phyloP scores from a whole-genome alignment of 2,113 vertebrate species.

The Spizaetus ornatus region DNA sequence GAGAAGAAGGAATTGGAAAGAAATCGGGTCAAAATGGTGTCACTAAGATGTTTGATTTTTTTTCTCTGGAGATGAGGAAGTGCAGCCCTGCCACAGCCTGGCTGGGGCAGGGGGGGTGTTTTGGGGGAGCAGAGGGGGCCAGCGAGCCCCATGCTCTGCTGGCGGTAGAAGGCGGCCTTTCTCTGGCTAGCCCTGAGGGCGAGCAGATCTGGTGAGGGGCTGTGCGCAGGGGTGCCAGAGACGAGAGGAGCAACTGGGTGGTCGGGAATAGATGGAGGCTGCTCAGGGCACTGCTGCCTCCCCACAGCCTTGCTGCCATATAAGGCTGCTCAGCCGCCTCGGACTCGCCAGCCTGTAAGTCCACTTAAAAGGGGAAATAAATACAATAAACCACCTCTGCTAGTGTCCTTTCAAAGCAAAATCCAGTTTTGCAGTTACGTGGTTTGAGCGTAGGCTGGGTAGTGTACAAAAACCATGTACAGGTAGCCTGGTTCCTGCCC shows the following conservation, averaged over 20 bases:
- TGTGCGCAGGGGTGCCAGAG: fast-evolving
- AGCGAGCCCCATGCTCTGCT: not conserved
- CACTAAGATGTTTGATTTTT: not conserved
- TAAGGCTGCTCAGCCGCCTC: conserved; percentile 2
- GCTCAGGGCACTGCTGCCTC: not conserved
- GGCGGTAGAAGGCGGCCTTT: not conserved
- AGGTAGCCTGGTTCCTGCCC: not conserved
- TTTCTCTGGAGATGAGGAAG: not conserved
- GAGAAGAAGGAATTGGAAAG: not conserved
- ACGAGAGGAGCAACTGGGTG: not conserved
- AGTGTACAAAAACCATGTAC: fast-evolving
- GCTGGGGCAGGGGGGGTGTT: not conserved
- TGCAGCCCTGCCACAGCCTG: not conserved
- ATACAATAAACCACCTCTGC: not conserved
- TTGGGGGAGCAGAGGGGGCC: not conserved
- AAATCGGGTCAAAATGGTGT: not conserved
- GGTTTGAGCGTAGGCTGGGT: not conserved
- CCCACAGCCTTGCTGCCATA: not conserved
- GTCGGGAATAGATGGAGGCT: conserved; percentile 25
- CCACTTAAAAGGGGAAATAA: not conserved
- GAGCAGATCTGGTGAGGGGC: not conserved
- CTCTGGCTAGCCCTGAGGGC: too few species aligned
- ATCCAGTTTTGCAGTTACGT: not conserved
- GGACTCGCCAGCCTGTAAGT: not conserved
- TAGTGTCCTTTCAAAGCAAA: not conserved